phyloP scores from a whole-genome alignment of 2,797 vertebrate genomes.

The Gambelia wislizenii region DNA sequence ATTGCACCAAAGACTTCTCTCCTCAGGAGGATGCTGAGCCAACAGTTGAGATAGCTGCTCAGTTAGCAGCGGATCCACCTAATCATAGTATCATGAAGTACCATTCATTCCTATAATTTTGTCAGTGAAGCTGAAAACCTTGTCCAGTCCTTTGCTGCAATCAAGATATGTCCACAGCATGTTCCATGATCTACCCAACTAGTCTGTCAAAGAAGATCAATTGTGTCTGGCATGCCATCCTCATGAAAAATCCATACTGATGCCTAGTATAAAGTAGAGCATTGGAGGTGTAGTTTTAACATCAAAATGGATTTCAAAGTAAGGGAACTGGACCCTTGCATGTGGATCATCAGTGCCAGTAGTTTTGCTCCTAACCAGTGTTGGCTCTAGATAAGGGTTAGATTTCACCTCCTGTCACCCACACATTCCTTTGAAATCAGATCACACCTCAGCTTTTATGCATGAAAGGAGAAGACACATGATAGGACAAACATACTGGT shows the following conservation, averaged over 20 bases:
- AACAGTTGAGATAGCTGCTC: not conserved
- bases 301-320: not conserved
- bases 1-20: not conserved
- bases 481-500: not conserved
- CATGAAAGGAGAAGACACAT: not conserved
- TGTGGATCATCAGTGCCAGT: not conserved
- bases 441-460: not conserved
- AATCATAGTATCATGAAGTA: not conserved
- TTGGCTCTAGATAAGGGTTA: not conserved
- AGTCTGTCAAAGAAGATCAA: not conserved
- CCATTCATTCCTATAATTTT: not conserved
- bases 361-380: not conserved
- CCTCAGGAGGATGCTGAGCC: not conserved
- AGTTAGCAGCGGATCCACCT: not conserved
- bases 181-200: not conserved
- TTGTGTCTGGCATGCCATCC: too few species aligned
- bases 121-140: not conserved
- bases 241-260: too few species aligned
- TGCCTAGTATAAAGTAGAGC: not conserved
- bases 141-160: not conserved
- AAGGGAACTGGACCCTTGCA: not conserved
- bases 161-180: not conserved
- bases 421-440: not conserved
- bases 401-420: not conserved
- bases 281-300: not conserved